Percentiles rank a stretch among this genome's conserved stretches.
phyloP scores from a whole-genome alignment of 2,113 vertebrate species.

The Aramus guarauna region DNA sequence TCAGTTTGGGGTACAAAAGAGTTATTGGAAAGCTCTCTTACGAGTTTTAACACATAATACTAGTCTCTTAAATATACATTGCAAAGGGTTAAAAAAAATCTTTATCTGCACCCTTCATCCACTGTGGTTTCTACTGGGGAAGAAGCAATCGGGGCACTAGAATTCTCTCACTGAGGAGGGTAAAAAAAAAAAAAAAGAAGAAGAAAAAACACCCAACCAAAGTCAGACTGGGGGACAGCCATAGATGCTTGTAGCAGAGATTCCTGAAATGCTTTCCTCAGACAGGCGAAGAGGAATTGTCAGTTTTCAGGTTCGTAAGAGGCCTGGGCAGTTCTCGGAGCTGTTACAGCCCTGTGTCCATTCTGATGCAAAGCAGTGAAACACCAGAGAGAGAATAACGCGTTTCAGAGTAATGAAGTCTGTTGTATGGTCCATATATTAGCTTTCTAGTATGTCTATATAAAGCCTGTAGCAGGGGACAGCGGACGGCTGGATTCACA shows the following conservation, averaged over 20 bases:
- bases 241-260: background rate
- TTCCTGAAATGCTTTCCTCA: background rate
- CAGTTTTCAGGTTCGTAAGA: background rate
- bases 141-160: background rate
- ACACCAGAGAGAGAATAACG: too few relatives aligned
- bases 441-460: background rate
- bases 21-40: background rate
- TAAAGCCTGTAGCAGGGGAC: background rate
- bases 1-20: background rate
- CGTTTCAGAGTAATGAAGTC: accelerated
- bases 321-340: background rate
- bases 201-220: too few relatives aligned
- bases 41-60: background rate
- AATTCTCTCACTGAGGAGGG: background rate
- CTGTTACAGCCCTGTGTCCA: background rate
- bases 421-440: accelerated
- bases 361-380: background rate
- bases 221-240: accelerated
- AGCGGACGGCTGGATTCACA: accelerated
- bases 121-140: background rate
- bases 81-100: background rate
- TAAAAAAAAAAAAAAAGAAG: accelerated
- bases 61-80: background rate
- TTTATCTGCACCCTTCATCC: background rate
- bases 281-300: background rate